Percentiles rank a stretch among this genome's conserved stretches.
Evolutionary conservation across 2,113 vertebrate genomes (phyloP).

Genomic region (Perca fluviatilis): DNA sequence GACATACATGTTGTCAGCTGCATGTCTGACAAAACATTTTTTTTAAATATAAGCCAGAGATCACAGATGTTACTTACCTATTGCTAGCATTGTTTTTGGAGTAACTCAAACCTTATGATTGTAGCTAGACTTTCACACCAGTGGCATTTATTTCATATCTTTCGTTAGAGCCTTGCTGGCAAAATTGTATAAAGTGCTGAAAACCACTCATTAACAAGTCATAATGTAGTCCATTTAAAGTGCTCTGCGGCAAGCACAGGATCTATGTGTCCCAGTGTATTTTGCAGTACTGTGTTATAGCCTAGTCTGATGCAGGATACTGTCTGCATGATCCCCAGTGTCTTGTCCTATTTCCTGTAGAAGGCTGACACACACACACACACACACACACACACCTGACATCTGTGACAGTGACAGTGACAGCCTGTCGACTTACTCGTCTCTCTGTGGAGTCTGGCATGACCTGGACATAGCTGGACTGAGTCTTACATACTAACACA

Average conservation of each 20-base stretch:
- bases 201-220: neutral
- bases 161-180: neutral
- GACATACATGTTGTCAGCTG: neutral
- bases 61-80: neutral
- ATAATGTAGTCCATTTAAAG: neutral
- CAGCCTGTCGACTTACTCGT: slow-evolving; percentile 25
- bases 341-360: slow-evolving; percentile 27
- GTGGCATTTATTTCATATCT: neutral
- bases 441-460: slow-evolving; percentile 15
- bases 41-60: neutral
- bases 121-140: neutral
- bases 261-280: neutral
- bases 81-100: neutral
- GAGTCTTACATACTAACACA: neutral
- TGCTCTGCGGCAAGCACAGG: neutral
- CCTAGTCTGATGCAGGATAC: neutral
- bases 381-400: slow-evolving; percentile 7
- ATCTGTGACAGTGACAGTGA: slow-evolving; percentile 19
- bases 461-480: slow-evolving; percentile 2
- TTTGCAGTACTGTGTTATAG: neutral
- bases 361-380: neutral
- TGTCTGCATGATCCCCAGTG: slow-evolving; percentile 15
- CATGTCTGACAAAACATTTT: neutral
- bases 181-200: no score
- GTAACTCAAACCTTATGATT: neutral